phyloP scores from a whole-genome alignment of 2,888 invertebrate species.

The Nephrotoma appendiculata region DNA sequence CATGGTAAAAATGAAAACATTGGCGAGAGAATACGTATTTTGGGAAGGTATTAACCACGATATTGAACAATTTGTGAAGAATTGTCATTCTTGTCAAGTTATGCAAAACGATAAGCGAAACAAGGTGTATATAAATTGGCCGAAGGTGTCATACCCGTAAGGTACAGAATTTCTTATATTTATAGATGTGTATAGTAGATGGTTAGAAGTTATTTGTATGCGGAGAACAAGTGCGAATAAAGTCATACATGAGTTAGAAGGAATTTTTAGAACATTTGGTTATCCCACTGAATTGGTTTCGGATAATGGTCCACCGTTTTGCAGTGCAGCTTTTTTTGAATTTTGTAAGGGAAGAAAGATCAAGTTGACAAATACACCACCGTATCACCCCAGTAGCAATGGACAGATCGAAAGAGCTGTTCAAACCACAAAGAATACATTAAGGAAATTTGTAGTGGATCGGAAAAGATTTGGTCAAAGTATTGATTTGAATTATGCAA shows the following conservation, averaged over 20 bases:
- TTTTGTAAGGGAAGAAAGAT: neutral
- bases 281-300: neutral
- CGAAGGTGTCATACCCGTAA: neutral
- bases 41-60: neutral
- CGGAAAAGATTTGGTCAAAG: neutral
- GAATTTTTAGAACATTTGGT: neutral
- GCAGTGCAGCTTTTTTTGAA: neutral
- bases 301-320: neutral
- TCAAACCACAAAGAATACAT: neutral
- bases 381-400: neutral
- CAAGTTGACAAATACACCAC: neutral
- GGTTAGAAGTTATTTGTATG: neutral
- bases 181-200: neutral
- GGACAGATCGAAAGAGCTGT: neutral
- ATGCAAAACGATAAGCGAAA: neutral
- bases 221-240: neutral
- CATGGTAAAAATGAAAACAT: neutral
- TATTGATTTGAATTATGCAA: neutral
- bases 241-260: neutral
- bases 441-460: neutral
- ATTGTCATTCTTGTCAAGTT: neutral
- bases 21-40: neutral
- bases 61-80: neutral
- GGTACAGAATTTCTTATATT: neutral
- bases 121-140: neutral